Percentiles rank a stretch among this genome's conserved stretches.
Conservation (phyloP, 2,888 invertebrate species). For the Nudaria mundana region DNA sequence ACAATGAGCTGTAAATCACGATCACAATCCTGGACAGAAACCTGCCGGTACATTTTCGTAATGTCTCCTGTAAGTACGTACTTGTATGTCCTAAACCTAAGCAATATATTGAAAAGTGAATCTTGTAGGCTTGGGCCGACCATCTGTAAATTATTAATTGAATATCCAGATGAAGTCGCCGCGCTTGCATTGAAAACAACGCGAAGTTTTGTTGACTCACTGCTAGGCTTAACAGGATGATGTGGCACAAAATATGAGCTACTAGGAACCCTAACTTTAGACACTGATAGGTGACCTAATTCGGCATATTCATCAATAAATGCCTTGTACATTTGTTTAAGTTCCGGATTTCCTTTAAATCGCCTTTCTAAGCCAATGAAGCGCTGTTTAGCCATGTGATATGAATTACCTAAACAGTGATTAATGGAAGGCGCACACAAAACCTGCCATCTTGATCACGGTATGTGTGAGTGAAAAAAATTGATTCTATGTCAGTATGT, state of each 20-base stretch:
- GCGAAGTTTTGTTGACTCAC: conserved; percentile 17
- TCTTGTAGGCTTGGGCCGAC: conserved; percentile 16
- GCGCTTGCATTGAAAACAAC: conserved; percentile 23
- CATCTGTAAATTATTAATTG: conserved; percentile 15
- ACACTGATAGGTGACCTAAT: conserved; percentile 1
- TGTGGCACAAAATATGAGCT: conserved; percentile 14
- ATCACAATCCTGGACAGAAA: background rate
- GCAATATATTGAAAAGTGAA: conserved; percentile 13
- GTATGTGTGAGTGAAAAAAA: conserved; percentile 4
- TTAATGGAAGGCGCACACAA: conserved; percentile 14
- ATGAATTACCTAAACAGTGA: conserved; percentile 20
- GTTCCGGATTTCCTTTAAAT: background rate
- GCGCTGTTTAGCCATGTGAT: conserved; percentile 15
- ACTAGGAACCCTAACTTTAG: background rate
- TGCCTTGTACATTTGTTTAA: conserved; percentile 6
- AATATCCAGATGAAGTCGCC: conserved; percentile 11
- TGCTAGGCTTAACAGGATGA: conserved; percentile 14
- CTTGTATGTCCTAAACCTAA: conserved; percentile 12
- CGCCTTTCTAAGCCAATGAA: conserved; percentile 4
- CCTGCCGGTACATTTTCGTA: conserved; percentile 20
- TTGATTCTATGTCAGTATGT: conserved; percentile 4
- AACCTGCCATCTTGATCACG: conserved; percentile 7
- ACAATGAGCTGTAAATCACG: conserved; percentile 9
- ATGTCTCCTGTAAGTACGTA: conserved; percentile 12
- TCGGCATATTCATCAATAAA: conserved; percentile 6